phyloP scores from a whole-genome alignment of 1,140 invertebrate genomes.

The Chrysomallon squamiferum region DNA sequence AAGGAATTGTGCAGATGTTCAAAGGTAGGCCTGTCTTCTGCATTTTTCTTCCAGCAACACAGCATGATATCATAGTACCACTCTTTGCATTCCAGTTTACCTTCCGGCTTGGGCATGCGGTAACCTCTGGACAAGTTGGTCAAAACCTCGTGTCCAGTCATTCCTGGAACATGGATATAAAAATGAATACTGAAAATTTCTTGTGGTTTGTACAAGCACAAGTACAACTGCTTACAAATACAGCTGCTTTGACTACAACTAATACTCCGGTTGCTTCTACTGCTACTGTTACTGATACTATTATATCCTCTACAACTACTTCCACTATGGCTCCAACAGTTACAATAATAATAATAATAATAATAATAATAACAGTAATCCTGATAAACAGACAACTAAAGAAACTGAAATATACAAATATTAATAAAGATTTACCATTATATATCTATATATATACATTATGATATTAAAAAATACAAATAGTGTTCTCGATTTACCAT shows the following conservation, averaged over 20 bases:
- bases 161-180: slow-evolving; percentile 32
- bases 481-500: not conserved
- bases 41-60: slow-evolving; percentile 69
- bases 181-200: not conserved
- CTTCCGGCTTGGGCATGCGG: slow-evolving; percentile 84
- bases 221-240: not conserved
- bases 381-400: not conserved
- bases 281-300: no score
- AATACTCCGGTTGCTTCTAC: not conserved
- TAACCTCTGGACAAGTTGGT: slow-evolving; percentile 95
- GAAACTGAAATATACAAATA: not conserved
- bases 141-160: slow-evolving; percentile 83
- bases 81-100: slow-evolving; percentile 75
- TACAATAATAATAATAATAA: not conserved
- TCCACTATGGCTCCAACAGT: no score
- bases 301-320: no score
- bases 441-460: no score
- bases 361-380: not conserved
- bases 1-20: slow-evolving; percentile 98
- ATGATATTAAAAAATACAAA: not conserved
- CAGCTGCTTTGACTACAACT: not conserved
- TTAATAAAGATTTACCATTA: not conserved
- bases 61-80: slow-evolving; percentile 75
- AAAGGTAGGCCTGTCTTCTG: slow-evolving; percentile 96
- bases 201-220: no score